Evolutionary conservation across 2,888 invertebrate genomes (phyloP), one percentile per base, ranked within the genome.

Genomic region (Smittia aterrima): DNA sequence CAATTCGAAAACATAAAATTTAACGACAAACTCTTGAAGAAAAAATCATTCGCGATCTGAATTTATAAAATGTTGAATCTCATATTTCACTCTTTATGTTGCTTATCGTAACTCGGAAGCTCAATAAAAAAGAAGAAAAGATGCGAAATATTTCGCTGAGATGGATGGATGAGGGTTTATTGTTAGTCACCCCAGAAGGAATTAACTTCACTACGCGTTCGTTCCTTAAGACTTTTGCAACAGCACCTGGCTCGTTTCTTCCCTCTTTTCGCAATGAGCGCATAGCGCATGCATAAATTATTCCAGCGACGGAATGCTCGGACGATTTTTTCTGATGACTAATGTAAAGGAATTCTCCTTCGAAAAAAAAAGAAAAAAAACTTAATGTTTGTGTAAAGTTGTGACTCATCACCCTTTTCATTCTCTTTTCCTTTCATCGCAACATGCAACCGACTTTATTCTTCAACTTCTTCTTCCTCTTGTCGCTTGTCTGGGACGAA

Each of bases 351-450:
- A 62, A 40, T 72, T 58, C 32, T 58, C 24, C 20, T 22, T 24
- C 24, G n/a, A 9, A 41, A 13, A n/a, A 40, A 38, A 66, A 66
- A 66, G 40, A 66, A 66, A 9, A 66, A 66, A 7, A 54, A 40
- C 68, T 38, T 18, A 47, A 20, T 22, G 22, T 27, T 54, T 70
- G 20, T 54, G 22, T 16, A 54, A 54, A 4, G 4, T 64, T 25
- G 38, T 72, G 72, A 72, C 58, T 72, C 72, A 72, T 72, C 72
- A 62, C 32, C 62, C 62, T 54, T 54, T 71, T 71, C 68, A 18
- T 22, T 22, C 22, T 53, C 27, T 27, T 53, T 27, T 70, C 9
- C 16, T 32, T 3, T 53, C 20, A 58, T 20, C 9, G 58, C 2
- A 58, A 58, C 58, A 58, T 58, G 58, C 58, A 58, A 22, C n/a